Evolutionary conservation across 2,113 vertebrate species (phyloP).

Genomic region (Dromaius novaehollandiae): DNA sequence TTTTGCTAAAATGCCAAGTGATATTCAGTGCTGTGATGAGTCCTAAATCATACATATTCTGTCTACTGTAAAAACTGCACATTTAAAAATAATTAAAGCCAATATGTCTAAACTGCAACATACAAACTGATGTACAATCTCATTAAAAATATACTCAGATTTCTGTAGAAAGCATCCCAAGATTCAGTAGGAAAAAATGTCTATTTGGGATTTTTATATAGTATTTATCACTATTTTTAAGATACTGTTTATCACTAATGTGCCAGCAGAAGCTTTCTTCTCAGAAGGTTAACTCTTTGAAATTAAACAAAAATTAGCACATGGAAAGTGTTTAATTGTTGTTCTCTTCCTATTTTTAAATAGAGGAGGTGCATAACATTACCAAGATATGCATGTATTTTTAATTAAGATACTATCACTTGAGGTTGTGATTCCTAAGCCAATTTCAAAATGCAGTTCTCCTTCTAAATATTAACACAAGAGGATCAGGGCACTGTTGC

Average conservation of each 20-base stretch:
- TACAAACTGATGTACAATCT: conserved; percentile 59
- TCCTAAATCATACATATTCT: conserved; percentile 58
- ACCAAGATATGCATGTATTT: conserved; percentile 45
- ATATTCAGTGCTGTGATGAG: conserved; percentile 37
- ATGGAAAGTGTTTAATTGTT: conserved; percentile 47
- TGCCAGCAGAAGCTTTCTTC: conserved; percentile 57
- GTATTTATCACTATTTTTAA: conserved; percentile 52
- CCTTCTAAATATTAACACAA: conserved; percentile 46
- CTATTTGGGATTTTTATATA: conserved; percentile 20
- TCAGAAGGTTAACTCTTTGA: conserved; percentile 61
- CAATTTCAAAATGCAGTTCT: conserved; percentile 40
- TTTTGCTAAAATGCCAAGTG: conserved; percentile 61
- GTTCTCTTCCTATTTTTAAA: conserved; percentile 44
- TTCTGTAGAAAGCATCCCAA: conserved; percentile 24
- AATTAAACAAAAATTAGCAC: conserved; percentile 53
- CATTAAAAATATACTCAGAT: conserved; percentile 62
- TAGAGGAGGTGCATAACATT: conserved; percentile 9
- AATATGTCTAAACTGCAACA: conserved; percentile 54
- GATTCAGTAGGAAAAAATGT: conserved; percentile 26
- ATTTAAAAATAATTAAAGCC: conserved; percentile 69
- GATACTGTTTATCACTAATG: conserved; percentile 37
- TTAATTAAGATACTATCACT: conserved; percentile 61
- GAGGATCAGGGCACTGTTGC: conserved; percentile 38
- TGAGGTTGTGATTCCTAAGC: conserved; percentile 22
- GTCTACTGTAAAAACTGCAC: conserved; percentile 56